Evolutionary conservation across 2,113 vertebrate species (phyloP).

Genomic region (Ivindomyrus marchei): DNA sequence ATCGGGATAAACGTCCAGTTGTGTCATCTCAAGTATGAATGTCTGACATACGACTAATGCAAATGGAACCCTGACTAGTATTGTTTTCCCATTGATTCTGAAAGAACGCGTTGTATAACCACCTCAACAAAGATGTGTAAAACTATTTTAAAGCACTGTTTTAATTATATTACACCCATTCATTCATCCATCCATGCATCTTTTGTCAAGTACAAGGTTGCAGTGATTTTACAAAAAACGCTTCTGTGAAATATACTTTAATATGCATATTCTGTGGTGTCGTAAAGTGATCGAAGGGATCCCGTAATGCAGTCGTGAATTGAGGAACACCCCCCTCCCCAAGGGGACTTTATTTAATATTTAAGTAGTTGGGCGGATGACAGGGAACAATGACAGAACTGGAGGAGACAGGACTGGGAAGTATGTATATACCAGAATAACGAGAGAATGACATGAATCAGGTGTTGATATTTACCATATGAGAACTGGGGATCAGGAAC

Average conservation of each 20-base stretch:
- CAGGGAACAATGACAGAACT: background rate
- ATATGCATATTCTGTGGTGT: background rate
- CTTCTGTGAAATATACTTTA: background rate
- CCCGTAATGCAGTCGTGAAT: background rate
- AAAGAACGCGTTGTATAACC: background rate
- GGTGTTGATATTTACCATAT: background rate
- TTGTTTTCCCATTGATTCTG: background rate
- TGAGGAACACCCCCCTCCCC: no score
- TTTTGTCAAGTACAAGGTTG: background rate
- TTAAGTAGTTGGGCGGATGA: no score
- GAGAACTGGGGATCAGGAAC: background rate
- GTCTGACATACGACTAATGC: background rate
- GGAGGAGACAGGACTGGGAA: background rate
- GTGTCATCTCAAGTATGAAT: background rate
- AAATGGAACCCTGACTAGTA: background rate
- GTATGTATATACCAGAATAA: background rate
- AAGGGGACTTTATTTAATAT: no score
- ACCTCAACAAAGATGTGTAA: background rate
- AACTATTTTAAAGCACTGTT: background rate
- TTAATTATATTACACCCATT: background rate
- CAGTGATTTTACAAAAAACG: background rate
- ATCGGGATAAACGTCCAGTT: background rate
- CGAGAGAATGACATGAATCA: background rate
- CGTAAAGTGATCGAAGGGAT: background rate
- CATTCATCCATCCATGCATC: background rate